A percentile compares a stretch with the other conserved stretches of the same genome.
Evolutionary conservation across 2,797 vertebrate genomes (phyloP).

Genomic region (Megalops cyprinoides): DNA sequence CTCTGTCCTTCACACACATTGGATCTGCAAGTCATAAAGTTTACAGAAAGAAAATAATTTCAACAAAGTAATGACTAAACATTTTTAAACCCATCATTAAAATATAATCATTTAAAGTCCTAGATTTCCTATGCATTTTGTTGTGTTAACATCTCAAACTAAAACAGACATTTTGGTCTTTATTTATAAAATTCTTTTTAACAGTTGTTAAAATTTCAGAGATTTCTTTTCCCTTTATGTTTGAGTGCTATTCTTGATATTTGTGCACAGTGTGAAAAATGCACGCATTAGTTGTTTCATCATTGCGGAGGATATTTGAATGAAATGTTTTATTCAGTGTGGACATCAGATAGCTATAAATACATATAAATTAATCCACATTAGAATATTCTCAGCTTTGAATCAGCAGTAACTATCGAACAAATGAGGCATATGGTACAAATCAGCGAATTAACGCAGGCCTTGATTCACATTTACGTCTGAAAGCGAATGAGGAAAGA

Average conservation of each 20-base stretch:
- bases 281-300: conserved; percentile 30
- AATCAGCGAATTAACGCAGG: conserved; percentile 25
- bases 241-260: background rate
- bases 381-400: conserved; percentile 17
- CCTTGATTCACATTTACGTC: conserved; percentile 26
- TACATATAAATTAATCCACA: conserved; percentile 25
- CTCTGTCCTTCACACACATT: too few species aligned
- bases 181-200: background rate
- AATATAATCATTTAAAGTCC: background rate
- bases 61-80: background rate
- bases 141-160: conserved; percentile 1
- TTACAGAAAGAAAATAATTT: background rate
- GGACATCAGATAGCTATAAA: conserved; percentile 18
- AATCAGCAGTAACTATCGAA: conserved; percentile 31
- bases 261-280: conserved; percentile 1
- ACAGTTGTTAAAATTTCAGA: background rate
- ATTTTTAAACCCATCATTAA: background rate
- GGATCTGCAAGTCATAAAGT: background rate
- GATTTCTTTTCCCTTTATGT: background rate
- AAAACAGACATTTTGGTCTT: background rate
- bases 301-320: conserved; percentile 28
- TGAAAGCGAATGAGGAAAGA: conserved; percentile 23
- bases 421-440: conserved; percentile 39
- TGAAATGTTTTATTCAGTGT: conserved; percentile 29
- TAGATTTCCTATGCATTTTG: too few species aligned